Conservation (phyloP, 2,113 vertebrate genomes). For the Leucopsar rothschildi region DNA sequence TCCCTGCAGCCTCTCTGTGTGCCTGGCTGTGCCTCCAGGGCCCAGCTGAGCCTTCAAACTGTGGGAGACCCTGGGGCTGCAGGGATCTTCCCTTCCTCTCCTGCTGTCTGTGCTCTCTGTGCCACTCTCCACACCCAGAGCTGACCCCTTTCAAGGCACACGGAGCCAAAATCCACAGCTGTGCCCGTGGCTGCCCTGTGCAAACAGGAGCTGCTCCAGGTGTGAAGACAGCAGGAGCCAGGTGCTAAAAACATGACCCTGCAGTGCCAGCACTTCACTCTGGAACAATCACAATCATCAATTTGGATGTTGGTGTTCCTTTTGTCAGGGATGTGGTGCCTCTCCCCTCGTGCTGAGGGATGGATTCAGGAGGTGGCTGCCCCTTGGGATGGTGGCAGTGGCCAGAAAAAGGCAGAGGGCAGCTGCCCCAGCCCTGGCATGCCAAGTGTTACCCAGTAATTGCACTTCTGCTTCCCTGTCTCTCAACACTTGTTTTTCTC, state of each 20-base stretch:
- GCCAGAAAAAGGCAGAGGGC: not conserved
- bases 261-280: not conserved
- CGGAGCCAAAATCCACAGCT: not conserved
- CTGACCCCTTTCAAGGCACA: not conserved
- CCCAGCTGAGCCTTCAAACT: not conserved
- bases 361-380: not conserved
- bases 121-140: not conserved
- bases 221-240: not conserved
- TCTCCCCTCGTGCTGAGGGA: fast-evolving
- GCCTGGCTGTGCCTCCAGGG: not conserved
- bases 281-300: not conserved
- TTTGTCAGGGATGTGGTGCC: not conserved
- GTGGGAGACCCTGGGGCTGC: fast-evolving
- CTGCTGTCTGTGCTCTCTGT: fast-evolving
- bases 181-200: not conserved
- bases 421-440: not conserved
- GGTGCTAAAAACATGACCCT: not conserved
- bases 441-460: not conserved
- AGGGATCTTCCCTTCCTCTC: not conserved
- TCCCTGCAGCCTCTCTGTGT: not conserved
- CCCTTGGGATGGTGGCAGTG: not conserved
- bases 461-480: not conserved
- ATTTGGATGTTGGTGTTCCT: not conserved
- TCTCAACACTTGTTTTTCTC: not conserved
- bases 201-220: not conserved